phyloP scores from a whole-genome alignment of 1,140 invertebrate genomes.

The Drosophila ohnishii region DNA sequence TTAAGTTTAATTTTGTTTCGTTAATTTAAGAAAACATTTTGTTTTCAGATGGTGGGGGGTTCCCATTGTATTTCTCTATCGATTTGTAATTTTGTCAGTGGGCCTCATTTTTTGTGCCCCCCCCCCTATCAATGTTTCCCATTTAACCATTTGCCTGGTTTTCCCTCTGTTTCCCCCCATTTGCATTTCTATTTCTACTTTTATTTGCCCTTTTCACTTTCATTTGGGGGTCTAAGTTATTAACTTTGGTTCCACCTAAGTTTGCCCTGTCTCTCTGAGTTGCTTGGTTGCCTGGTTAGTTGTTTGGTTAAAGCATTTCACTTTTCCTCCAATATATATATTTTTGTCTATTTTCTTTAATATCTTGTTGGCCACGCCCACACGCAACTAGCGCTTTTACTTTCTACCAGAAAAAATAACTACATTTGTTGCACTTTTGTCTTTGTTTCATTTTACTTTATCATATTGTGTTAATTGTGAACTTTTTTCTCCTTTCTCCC shows the following conservation, averaged over 20 bases:
- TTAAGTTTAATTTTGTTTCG: too few species aligned
- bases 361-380: slow-evolving; percentile 41
- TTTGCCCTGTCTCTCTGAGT: slow-evolving; percentile 26
- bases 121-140: slow-evolving; percentile 8
- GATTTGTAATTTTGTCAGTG: slow-evolving; percentile 66
- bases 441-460: background rate
- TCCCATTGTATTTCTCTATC: slow-evolving; percentile 57
- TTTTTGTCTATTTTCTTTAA: slow-evolving; percentile 22
- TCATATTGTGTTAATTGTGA: slow-evolving; percentile 27
- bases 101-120: slow-evolving; percentile 37
- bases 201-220: slow-evolving; percentile 69
- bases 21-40: background rate
- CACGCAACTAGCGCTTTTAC: slow-evolving; percentile 16
- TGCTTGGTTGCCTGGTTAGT: background rate
- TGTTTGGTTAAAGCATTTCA: slow-evolving; percentile 31
- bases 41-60: background rate
- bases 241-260: slow-evolving; percentile 48
- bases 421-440: slow-evolving; percentile 24
- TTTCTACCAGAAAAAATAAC: slow-evolving; percentile 2
- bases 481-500: slow-evolving; percentile 14
- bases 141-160: slow-evolving; percentile 25
- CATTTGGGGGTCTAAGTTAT: slow-evolving; percentile 55
- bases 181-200: slow-evolving; percentile 54
- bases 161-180: slow-evolving; percentile 36
- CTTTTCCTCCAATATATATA: slow-evolving; percentile 6